These are phyloP conservation scores for Spicauda simplicius DNA, from an alignment of 2,888 invertebrate species.

Conservation along the genomic window DNA sequence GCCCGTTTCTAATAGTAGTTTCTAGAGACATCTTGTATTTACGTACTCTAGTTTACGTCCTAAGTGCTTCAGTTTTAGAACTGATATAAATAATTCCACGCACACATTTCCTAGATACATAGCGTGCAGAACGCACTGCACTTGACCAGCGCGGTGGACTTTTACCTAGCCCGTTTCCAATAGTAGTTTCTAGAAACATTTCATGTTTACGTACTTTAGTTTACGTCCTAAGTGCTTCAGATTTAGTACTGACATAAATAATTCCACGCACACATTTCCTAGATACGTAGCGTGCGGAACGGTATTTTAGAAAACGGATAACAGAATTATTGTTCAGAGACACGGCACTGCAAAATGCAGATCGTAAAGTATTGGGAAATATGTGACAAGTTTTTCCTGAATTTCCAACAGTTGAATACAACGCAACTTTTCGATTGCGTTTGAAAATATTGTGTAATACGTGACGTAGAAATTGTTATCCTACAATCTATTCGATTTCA, in stretches of 20 bases:
- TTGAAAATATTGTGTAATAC: constrained; percentile 22
- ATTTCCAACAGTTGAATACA: constrained; percentile 27
- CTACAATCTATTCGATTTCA: not conserved
- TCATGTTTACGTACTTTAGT: no score
- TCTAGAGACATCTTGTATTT: no score
- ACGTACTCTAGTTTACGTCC: not conserved
- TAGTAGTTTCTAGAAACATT: no score
- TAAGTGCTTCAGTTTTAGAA: not conserved
- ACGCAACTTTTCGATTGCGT: constrained; percentile 14
- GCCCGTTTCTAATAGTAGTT: no score
- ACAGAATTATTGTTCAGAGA: constrained; percentile 13
- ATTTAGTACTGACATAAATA: not conserved
- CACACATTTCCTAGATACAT: constrained; percentile 2
- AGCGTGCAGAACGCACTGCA: no score
- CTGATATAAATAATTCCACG: not conserved
- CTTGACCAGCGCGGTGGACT: no score
- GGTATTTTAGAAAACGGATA: constrained; percentile 1
- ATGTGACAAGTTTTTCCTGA: constrained; percentile 28
- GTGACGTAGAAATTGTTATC: constrained; percentile 2
- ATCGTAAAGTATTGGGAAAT: constrained; percentile 29
- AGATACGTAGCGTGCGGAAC: constrained; percentile 8
- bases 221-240: not conserved
- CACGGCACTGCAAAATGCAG: constrained; percentile 18
- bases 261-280: not conserved
- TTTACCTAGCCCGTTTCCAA: no score